A percentile compares a stretch with the other conserved stretches of the same genome.
Conservation (phyloP, 2,888 invertebrate species). For the Eupsilia transversa region DNA sequence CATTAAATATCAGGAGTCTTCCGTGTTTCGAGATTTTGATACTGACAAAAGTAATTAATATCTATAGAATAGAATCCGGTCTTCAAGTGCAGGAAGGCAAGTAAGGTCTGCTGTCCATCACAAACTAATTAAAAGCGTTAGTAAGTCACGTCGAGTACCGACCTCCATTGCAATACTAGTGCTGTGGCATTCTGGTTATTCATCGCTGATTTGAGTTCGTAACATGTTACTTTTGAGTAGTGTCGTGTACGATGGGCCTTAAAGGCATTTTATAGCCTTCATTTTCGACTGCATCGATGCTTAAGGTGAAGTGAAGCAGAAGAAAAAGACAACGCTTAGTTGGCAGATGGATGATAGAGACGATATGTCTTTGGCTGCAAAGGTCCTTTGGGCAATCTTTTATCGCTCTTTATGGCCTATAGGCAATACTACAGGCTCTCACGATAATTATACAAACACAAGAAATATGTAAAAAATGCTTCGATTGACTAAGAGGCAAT, state of each 20-base stretch:
- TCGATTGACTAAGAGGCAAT: slow-evolving; percentile 70
- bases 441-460: slow-evolving; percentile 32
- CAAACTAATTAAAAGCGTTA: too few species aligned
- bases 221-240: too few species aligned
- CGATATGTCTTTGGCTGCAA: neutral
- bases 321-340: too few species aligned
- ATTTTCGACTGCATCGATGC: neutral
- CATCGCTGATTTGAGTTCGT: too few species aligned
- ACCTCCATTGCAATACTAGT: too few species aligned
- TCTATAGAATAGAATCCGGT: too few species aligned
- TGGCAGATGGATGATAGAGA: neutral
- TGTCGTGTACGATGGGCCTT: too few species aligned
- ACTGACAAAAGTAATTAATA: neutral
- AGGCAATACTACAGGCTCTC: slow-evolving; percentile 1
- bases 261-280: neutral
- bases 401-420: neutral
- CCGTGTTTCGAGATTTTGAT: too few species aligned
- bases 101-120: too few species aligned
- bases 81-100: too few species aligned
- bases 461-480: slow-evolving; percentile 54
- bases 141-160: too few species aligned
- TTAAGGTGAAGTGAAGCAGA: neutral
- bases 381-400: slow-evolving; percentile 8
- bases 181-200: too few species aligned
- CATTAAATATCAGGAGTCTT: neutral